These are phyloP conservation scores for Orthosia gracilis DNA, from an alignment of 2,888 invertebrate genomes.

Conservation along the genomic window DNA sequence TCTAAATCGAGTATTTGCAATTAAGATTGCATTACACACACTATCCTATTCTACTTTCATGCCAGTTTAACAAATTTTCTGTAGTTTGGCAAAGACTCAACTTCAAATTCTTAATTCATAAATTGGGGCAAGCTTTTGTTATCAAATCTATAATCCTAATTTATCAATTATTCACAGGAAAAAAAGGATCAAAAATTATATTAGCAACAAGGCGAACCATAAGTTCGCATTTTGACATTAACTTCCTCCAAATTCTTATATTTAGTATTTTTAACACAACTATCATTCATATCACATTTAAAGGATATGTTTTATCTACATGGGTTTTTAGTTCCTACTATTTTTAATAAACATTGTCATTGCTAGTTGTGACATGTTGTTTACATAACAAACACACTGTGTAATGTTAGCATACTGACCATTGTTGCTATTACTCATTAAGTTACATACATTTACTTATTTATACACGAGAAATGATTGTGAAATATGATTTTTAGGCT, in stretches of 20 bases:
- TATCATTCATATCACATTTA: background rate
- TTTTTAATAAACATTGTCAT: slow-evolving; percentile 8
- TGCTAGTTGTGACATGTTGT: slow-evolving; percentile 23
- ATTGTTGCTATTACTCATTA: background rate
- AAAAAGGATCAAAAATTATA: background rate
- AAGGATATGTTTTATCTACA: background rate
- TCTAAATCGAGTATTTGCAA: too few relatives aligned
- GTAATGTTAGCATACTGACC: background rate
- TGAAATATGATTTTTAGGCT: slow-evolving; percentile 5
- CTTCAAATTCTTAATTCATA: too few relatives aligned
- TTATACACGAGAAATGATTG: slow-evolving; percentile 22
- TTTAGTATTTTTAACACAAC: background rate
- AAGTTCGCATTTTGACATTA: background rate
- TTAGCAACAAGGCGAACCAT: too few relatives aligned
- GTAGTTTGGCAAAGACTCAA: too few relatives aligned
- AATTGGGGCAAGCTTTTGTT: too few relatives aligned
- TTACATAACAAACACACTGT: slow-evolving; percentile 36
- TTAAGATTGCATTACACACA: too few relatives aligned
- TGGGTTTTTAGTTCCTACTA: background rate
- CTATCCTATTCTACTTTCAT: too few relatives aligned
- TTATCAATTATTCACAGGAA: too few relatives aligned
- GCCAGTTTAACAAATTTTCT: too few relatives aligned
- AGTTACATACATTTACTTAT: background rate
- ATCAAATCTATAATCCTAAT: too few relatives aligned
- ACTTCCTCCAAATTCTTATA: background rate